These are phyloP conservation scores for Sphenopsis melanotis DNA, from an alignment of 2,797 vertebrate species.

Conservation along the genomic window DNA sequence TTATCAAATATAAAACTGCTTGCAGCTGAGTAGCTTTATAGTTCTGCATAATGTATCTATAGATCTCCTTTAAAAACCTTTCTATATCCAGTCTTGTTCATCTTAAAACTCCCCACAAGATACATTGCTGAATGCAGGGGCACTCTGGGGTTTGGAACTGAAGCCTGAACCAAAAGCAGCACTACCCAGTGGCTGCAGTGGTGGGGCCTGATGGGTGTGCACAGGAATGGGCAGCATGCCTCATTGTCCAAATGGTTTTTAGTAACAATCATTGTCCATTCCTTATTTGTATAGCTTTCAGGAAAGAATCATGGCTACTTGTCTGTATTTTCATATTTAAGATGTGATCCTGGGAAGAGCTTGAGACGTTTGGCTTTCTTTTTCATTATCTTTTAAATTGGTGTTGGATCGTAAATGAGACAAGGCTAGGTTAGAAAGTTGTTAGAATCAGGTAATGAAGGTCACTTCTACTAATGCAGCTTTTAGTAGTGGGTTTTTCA, in stretches of 20 bases:
- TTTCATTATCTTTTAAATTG: neutral
- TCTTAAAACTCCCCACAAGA: neutral
- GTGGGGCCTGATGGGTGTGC: rapidly evolving
- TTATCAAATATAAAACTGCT: neutral
- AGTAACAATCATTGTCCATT: neutral
- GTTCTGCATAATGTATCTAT: neutral
- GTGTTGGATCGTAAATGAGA: neutral
- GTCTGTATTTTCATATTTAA: neutral
- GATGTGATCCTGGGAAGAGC: neutral
- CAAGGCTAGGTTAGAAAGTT: neutral
- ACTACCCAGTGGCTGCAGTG: neutral
- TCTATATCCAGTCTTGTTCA: neutral
- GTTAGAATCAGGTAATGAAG: neutral
- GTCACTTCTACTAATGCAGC: neutral
- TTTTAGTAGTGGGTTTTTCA: neutral
- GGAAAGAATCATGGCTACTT: neutral
- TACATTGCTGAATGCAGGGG: neutral
- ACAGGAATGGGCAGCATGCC: neutral
- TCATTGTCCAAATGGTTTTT: neutral
- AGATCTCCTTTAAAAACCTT: neutral
- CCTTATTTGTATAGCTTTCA: neutral
- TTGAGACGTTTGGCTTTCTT: neutral
- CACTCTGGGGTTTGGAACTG: rapidly evolving
- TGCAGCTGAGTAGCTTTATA: neutral
- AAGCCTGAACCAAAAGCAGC: neutral